Percentiles rank a stretch among this genome's conserved stretches.
These are phyloP conservation scores for Melieria crassipennis DNA, from an alignment of 2,888 invertebrate genomes.

Conservation along the genomic window DNA sequence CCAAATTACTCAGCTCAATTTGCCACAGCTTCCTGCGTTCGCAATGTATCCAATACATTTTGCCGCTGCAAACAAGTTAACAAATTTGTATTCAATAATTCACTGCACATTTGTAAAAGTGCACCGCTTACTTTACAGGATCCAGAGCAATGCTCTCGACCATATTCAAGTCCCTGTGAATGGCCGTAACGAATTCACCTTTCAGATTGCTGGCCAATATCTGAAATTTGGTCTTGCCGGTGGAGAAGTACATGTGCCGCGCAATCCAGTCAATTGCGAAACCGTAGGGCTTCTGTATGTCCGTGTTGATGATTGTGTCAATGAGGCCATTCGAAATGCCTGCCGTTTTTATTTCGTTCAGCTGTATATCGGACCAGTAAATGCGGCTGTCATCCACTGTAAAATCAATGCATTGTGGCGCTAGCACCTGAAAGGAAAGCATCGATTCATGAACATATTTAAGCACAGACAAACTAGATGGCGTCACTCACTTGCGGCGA, in stretches of 20 bases:
- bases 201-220: slow-evolving; percentile 78
- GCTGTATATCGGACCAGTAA: slow-evolving; percentile 82
- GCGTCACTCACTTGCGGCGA: slow-evolving; percentile 56
- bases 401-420: slow-evolving; percentile 78
- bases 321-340: slow-evolving; percentile 75
- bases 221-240: slow-evolving; percentile 67
- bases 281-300: slow-evolving; percentile 69
- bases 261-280: slow-evolving; percentile 88
- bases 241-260: slow-evolving; percentile 70
- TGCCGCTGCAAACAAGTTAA: slow-evolving; percentile 63
- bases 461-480: background rate
- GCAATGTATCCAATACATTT: slow-evolving; percentile 71
- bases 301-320: slow-evolving; percentile 79
- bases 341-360: slow-evolving; percentile 78
- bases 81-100: background rate
- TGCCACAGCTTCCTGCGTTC: slow-evolving; percentile 61
- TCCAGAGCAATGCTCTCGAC: slow-evolving; percentile 77
- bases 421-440: slow-evolving; percentile 68
- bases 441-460: background rate
- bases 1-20: slow-evolving; percentile 74
- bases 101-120: background rate
- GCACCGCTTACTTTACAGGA: slow-evolving; percentile 68
- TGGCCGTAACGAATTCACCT: slow-evolving; percentile 75
- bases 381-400: slow-evolving; percentile 73
- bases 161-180: slow-evolving; percentile 61